Conservation (phyloP, 1,140 invertebrate species). For the Apis dorsata region DNA sequence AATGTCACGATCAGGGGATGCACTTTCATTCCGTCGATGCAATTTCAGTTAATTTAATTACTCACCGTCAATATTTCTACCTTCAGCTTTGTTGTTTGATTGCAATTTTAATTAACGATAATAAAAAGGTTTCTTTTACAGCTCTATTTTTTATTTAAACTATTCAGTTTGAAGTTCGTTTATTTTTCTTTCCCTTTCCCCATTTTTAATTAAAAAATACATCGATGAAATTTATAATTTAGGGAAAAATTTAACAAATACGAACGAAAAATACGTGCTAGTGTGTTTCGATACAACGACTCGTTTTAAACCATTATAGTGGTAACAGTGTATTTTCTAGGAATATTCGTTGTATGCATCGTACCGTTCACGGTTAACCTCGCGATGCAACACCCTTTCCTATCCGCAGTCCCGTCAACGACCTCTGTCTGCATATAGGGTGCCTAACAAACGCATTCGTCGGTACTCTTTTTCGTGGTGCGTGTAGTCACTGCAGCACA, state of each 20-base stretch:
- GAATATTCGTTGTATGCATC: slow-evolving; percentile 3
- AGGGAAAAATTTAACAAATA: neutral
- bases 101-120: neutral
- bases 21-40: slow-evolving; percentile 25
- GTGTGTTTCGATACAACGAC: neutral
- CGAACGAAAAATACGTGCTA: too few species aligned
- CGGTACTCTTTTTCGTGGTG: slow-evolving; percentile 34
- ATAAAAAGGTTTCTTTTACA: neutral
- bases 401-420: slow-evolving; percentile 35
- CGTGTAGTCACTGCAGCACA: slow-evolving; percentile 37
- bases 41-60: slow-evolving; percentile 17
- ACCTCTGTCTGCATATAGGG: slow-evolving; percentile 39
- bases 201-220: neutral
- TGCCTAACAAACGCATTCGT: slow-evolving; percentile 33
- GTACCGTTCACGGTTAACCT: slow-evolving; percentile 15
- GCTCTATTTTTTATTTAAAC: neutral
- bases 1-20: slow-evolving; percentile 1
- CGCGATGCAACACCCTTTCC: slow-evolving; percentile 48
- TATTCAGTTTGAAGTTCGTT: neutral
- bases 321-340: slow-evolving; percentile 17
- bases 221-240: neutral
- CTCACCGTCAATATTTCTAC: neutral
- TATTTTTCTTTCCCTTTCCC: neutral
- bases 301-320: neutral
- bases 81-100: neutral